Evolutionary conservation across 2,113 vertebrate genomes (phyloP).

Genomic region (Lathamus discolor): DNA sequence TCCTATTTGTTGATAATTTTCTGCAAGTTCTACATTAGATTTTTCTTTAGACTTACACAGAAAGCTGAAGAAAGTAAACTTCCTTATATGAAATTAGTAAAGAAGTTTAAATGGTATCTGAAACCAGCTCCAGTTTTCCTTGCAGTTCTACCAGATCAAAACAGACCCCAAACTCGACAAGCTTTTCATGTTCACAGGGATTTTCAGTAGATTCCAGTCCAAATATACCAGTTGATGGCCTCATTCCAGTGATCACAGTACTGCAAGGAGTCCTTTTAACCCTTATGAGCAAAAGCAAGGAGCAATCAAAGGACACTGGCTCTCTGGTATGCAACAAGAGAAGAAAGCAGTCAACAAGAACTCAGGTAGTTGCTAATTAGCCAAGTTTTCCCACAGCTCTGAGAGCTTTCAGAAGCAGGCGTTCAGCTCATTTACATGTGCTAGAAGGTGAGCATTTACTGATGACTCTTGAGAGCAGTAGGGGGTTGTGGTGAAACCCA

Average conservation of each 20-base stretch:
- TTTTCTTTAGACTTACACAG: neutral
- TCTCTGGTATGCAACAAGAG: neutral
- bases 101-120: neutral
- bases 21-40: neutral
- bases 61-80: neutral
- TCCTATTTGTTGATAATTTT: slow-evolving; percentile 14
- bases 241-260: neutral
- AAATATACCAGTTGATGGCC: neutral
- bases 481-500: neutral
- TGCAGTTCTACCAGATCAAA: neutral
- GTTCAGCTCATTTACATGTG: neutral
- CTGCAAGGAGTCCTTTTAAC: neutral
- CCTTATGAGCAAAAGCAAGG: neutral
- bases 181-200: neutral
- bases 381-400: neutral
- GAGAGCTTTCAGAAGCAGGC: neutral
- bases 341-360: neutral
- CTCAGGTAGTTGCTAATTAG: neutral
- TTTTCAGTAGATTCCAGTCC: neutral
- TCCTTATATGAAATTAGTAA: neutral
- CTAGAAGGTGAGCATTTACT: neutral
- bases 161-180: rapidly evolving
- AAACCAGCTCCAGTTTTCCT: neutral
- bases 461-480: neutral
- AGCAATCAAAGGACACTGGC: neutral